These are phyloP conservation scores for Vultur gryphus DNA, from an alignment of 2,797 vertebrate species.

Conservation along the genomic window DNA sequence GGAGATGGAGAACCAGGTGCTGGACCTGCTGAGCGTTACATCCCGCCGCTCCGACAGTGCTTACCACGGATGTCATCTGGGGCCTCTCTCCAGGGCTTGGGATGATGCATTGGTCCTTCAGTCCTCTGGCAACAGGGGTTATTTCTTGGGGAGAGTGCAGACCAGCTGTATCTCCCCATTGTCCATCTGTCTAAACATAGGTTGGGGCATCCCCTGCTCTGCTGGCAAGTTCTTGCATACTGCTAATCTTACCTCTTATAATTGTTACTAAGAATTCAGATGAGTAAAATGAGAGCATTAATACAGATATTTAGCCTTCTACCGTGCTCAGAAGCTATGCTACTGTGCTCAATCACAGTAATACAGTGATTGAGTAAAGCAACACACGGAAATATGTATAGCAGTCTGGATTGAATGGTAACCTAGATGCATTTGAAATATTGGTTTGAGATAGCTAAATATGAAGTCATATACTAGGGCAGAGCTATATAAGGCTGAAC, in stretches of 20 bases:
- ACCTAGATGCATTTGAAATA: not conserved
- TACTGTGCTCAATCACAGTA: not conserved
- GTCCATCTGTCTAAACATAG: not conserved
- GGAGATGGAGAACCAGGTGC: not conserved
- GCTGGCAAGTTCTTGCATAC: not conserved
- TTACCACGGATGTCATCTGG: fast-evolving
- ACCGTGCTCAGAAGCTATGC: not conserved
- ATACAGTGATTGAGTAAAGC: not conserved
- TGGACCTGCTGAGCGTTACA: not conserved
- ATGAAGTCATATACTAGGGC: not conserved
- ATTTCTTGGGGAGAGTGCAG: not conserved
- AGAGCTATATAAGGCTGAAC: not conserved
- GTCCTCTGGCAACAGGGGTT: not conserved
- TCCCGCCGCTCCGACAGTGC: not conserved
- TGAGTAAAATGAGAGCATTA: not conserved
- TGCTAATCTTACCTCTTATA: not conserved
- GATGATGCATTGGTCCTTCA: not conserved
- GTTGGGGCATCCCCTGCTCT: not conserved
- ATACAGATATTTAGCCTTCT: not conserved
- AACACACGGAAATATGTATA: fast-evolving
- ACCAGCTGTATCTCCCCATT: not conserved
- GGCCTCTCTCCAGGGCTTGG: not conserved
- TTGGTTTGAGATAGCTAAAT: not conserved
- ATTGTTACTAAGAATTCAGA: not conserved
- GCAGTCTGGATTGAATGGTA: not conserved